These are phyloP conservation scores for Crossocerus cetratus DNA, from an alignment of 2,888 invertebrate species.

Conservation along the genomic window DNA sequence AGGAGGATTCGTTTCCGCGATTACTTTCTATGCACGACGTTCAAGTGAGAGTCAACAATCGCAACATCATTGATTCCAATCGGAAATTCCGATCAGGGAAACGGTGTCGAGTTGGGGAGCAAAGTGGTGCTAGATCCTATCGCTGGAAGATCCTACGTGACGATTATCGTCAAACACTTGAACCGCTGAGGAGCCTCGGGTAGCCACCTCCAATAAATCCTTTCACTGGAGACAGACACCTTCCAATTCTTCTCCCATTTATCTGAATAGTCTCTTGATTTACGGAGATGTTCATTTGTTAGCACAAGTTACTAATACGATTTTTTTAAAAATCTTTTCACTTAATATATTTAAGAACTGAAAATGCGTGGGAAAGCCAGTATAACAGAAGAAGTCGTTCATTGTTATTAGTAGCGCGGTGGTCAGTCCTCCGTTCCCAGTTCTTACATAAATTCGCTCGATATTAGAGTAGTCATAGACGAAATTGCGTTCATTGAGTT, in stretches of 20 bases:
- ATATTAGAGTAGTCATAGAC: conserved; percentile 28
- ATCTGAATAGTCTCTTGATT: no score
- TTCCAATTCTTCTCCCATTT: no score
- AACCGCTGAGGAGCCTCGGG: conserved; percentile 35
- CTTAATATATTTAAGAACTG: no score
- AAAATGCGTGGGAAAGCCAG: no score
- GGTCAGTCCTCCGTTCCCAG: conserved; percentile 35
- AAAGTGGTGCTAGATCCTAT: conserved; percentile 49
- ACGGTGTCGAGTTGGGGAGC: conserved; percentile 25
- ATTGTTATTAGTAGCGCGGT: conserved; percentile 7
- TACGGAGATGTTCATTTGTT: no score
- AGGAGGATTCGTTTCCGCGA: background rate
- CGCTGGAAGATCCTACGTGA: conserved; percentile 47
- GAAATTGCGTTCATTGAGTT: conserved; percentile 54
- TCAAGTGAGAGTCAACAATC: conserved; percentile 34
- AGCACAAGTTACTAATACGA: no score
- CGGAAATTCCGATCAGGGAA: conserved; percentile 17
- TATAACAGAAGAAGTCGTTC: no score
- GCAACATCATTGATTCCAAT: conserved; percentile 39
- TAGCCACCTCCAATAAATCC: conserved; percentile 27
- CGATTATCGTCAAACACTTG: conserved; percentile 63
- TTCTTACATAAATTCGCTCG: conserved; percentile 42
- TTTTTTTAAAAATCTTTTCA: no score
- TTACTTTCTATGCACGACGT: background rate
- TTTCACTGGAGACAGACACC: conserved; percentile 1